Evolutionary conservation across 2,113 vertebrate genomes (phyloP), one percentile per base, ranked within the genome.

Genomic region (Procapra przewalskii): DNA sequence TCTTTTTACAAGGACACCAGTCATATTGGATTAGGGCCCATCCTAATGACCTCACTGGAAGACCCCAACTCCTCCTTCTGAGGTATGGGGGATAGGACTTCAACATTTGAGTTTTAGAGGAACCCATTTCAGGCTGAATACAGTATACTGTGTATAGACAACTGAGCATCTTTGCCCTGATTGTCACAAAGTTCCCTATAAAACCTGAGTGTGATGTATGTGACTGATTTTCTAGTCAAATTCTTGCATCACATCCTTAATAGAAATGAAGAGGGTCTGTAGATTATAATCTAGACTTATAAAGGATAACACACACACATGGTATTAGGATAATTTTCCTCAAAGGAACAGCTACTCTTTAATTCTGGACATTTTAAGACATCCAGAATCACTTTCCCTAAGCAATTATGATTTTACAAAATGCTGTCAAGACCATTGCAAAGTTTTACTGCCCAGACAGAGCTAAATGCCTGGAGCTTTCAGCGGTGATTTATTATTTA

Each of bases 341-440:
- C 98, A 97, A 98, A 98, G 98, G 98, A 98, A 98, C 98, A 98
- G 98, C 97, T 94, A 96, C 95, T 98, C 96, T 98, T 98, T 98
- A 98, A 98, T 98, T 98, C 97, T 98, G 98, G 98, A 98, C 97
- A 90, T 98, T 99, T 99, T 98, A 98, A 99, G 98, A 98, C 98
- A 98, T 97, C 96, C 98, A 99, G 97, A 98, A 99, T 98, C 98
- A 97, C 98, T 98, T 99, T 98, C 98, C 98, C 98, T 98, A 96
- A 99, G 98, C 99, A 99, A 99, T 99, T 99, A 98, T 96, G 97
- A 98, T 98, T 99, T 98, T 97, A 98, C 98, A 98, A 98, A 98
- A 98, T 84, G 96, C 98, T 98, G 95, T 98, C 96, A 54, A 94
- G 93, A 97, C 81, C 95, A 96, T 77, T 48, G 8, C 87, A 93